Percentiles rank a stretch among this genome's conserved stretches.
Conservation (phyloP, 1,140 invertebrate species). For the Conopomorpha cramerella region DNA sequence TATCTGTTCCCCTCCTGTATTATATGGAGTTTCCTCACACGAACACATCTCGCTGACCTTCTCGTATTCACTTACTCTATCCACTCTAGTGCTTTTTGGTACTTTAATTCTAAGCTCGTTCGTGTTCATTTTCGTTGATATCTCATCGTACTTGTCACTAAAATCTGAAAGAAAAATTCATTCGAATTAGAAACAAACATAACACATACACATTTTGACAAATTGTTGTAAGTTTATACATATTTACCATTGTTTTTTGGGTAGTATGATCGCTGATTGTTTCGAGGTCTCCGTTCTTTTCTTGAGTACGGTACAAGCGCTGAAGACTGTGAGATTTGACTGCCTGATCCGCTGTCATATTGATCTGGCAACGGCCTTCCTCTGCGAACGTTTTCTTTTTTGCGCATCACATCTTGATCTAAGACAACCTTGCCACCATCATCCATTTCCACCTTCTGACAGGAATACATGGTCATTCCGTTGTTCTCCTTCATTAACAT, state of each 20-base stretch:
- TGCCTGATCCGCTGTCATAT: conserved; percentile 18
- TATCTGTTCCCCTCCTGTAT: conserved; percentile 42
- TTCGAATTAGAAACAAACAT: no score
- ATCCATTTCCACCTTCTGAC: conserved; percentile 49
- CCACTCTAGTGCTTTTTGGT: conserved; percentile 33
- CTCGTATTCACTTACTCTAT: conserved; percentile 36
- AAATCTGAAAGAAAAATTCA: conserved; percentile 22
- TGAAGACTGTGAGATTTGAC: conserved; percentile 26
- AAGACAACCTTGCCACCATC: conserved; percentile 40
- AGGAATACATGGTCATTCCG: conserved; percentile 41
- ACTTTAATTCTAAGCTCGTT: conserved; percentile 47
- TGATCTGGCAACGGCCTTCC: no score
- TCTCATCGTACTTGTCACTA: conserved; percentile 34
- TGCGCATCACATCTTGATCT: conserved; percentile 33
- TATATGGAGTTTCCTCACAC: conserved; percentile 33
- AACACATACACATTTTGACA: no score
- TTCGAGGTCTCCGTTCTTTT: no score
- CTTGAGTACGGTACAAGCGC: conserved; percentile 4
- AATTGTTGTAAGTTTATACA: no score
- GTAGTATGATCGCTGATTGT: conserved; percentile 5
- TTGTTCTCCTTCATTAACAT: conserved; percentile 32
- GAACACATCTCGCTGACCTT: conserved; percentile 38
- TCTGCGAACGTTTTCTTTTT: conserved; percentile 12
- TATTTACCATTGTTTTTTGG: no score
- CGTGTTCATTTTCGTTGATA: conserved; percentile 44